These are phyloP conservation scores for Pachliopta kotzebuea DNA, from an alignment of 2,888 invertebrate species.

Conservation along the genomic window DNA sequence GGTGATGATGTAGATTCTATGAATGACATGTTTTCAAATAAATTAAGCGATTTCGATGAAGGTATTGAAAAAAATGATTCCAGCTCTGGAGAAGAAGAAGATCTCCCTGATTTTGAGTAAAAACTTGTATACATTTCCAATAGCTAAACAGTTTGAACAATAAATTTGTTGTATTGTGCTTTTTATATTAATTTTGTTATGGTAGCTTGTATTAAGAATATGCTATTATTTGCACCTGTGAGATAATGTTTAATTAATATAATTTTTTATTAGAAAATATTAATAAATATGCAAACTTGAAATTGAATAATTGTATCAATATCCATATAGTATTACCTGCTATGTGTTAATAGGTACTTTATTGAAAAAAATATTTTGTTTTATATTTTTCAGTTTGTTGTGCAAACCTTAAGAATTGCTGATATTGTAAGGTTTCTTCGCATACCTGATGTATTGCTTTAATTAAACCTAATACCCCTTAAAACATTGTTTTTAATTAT, in stretches of 20 bases:
- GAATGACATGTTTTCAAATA: slow-evolving; percentile 61
- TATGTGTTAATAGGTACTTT: slow-evolving; percentile 9
- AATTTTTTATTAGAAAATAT: too few species aligned
- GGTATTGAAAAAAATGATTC: slow-evolving; percentile 76
- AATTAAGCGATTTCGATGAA: slow-evolving; percentile 55
- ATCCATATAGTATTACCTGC: slow-evolving; percentile 15
- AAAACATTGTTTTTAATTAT: slow-evolving; percentile 42
- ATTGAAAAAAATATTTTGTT: slow-evolving; percentile 9
- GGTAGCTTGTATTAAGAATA: slow-evolving; percentile 25
- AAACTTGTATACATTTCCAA: slow-evolving; percentile 30
- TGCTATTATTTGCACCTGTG: slow-evolving; percentile 18
- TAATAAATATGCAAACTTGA: neutral
- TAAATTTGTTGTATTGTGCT: slow-evolving; percentile 26
- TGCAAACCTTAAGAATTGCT: slow-evolving; percentile 6
- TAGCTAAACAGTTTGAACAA: slow-evolving; percentile 33
- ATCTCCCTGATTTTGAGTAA: slow-evolving; percentile 85
- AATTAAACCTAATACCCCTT: slow-evolving; percentile 27
- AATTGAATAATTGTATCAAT: neutral
- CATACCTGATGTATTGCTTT: slow-evolving; percentile 16
- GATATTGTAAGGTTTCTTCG: slow-evolving; percentile 1
- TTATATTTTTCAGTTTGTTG: slow-evolving; percentile 9
- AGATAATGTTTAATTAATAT: neutral
- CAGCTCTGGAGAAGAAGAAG: slow-evolving; percentile 88
- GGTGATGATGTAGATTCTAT: slow-evolving; percentile 83
- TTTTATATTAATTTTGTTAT: slow-evolving; percentile 26